phyloP scores from a whole-genome alignment of 2,113 vertebrate species.

The Myotis davidii region DNA sequence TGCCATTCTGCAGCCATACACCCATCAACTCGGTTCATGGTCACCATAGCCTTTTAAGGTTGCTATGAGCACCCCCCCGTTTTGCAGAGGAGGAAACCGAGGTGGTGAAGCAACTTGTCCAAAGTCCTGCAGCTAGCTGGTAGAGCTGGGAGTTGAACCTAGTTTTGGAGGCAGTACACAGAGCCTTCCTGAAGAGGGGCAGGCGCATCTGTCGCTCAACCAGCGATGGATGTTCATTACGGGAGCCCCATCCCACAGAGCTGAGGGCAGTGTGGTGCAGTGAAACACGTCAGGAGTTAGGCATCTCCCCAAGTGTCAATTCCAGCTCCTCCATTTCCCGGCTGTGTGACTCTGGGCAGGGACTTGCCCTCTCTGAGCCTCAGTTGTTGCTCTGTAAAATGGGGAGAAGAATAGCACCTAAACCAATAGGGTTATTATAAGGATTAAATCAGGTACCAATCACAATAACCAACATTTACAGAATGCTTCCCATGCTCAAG shows the following conservation, averaged over 20 bases:
- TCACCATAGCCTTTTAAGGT: neutral
- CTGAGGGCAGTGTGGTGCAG: neutral
- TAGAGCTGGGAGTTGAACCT: neutral
- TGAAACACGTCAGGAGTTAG: no score
- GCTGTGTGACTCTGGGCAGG: neutral
- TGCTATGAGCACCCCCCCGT: neutral
- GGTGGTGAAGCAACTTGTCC: neutral
- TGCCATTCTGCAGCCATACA: neutral
- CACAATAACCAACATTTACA: neutral
- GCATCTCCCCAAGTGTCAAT: neutral
- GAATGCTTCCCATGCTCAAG: neutral
- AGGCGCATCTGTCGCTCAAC: neutral
- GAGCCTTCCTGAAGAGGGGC: neutral
- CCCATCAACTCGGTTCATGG: neutral
- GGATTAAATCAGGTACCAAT: neutral
- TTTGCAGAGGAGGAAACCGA: slow-evolving; percentile 2
- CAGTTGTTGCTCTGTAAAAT: neutral
- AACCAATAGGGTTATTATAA: neutral
- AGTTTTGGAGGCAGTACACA: neutral
- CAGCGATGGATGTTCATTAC: rapidly evolving
- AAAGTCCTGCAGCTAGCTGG: no score
- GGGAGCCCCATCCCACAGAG: neutral
- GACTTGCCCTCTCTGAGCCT: neutral
- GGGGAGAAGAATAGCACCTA: neutral
- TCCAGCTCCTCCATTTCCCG: neutral